A percentile compares a stretch with the other conserved stretches of the same genome.
Evolutionary conservation across 2,888 invertebrate species (phyloP).

Genomic region (Spodoptera littoralis): DNA sequence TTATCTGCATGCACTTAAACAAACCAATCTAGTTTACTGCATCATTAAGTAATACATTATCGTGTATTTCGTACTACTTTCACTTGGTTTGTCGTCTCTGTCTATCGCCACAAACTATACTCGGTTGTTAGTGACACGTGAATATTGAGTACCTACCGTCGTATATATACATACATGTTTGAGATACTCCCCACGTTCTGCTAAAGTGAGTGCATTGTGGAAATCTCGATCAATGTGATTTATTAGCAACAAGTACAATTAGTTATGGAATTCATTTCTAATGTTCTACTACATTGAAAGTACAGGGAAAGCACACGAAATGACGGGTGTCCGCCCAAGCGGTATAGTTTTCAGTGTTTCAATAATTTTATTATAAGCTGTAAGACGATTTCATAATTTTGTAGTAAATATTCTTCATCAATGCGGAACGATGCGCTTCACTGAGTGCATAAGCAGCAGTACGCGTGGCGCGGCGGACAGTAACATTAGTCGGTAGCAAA

Average conservation of each 20-base stretch:
- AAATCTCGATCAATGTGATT: slow-evolving; percentile 16
- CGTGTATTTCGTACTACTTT: slow-evolving; percentile 49
- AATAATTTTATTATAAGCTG: too few relatives aligned
- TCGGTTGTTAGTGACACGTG: slow-evolving; percentile 34
- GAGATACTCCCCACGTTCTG: slow-evolving; percentile 37
- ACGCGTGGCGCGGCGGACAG: not conserved
- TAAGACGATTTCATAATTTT: slow-evolving; percentile 34
- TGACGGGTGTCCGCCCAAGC: not conserved
- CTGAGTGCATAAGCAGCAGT: slow-evolving; percentile 20
- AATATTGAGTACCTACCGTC: slow-evolving; percentile 31
- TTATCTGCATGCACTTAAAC: slow-evolving; percentile 33
- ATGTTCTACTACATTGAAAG: not conserved
- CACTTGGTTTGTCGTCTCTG: slow-evolving; percentile 46
- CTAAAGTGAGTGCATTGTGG: slow-evolving; percentile 40
- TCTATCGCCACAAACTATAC: slow-evolving; percentile 37
- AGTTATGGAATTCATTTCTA: not conserved
- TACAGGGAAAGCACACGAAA: not conserved
- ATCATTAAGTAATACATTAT: slow-evolving; percentile 51
- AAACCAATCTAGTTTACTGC: slow-evolving; percentile 37
- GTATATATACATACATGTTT: slow-evolving; percentile 6
- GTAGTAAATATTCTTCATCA: slow-evolving; percentile 31
- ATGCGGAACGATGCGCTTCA: slow-evolving; percentile 43
- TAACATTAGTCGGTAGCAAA: too few relatives aligned
- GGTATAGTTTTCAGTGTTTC: too few relatives aligned
- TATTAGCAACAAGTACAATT: not conserved